Base-by-base conservation (phyloP, 2,888 invertebrate genomes). In the Zygogramma bicolorata region DNA sequence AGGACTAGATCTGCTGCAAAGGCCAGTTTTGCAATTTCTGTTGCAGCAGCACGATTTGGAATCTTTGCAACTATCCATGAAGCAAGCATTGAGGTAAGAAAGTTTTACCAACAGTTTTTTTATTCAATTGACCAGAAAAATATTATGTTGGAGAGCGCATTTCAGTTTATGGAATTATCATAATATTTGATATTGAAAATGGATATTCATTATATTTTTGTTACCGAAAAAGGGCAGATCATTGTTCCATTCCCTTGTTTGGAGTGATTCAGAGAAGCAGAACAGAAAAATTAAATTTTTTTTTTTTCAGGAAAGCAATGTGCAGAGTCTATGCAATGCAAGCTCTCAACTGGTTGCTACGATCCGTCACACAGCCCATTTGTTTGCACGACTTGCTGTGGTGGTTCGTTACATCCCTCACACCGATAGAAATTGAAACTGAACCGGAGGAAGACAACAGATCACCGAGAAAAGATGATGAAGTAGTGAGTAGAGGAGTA, bases 301-400 rank as follows among this genome's bases (percentile, higher is more conserved):
- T 46, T 65, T 57, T 59, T 75, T 79, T 46, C 68, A 85, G 94
- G 27, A 92, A 93, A 69, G 94, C 94, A 62, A 93, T 93, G 38
- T 92, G 96, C 83, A 88, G 97, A 73, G 94, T 97, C 81, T 93
- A 95, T 87, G 95, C 97, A 1, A 93, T 98, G 90, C 96, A 97
- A 90, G 97, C 97, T 0, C 89, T 98, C 79, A 98, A 98, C 85
- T 99, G 99, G 99, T 88, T 99, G 22, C 88, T 99, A 58, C 91
- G 97, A 65, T 96, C 94, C 65, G 95, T 97, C 0, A 97, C 97
- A 0, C 97, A 97, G 85, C 94, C 97, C 3, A 93, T 94, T 3
- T 95, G 96, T 84, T 90, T 99, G 20, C 98, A 98, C 82, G 98
- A 99, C 87, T 90, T 98, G 8, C 91, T 99, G 85, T 98, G 98